These are phyloP conservation scores for Empidonax alnorum DNA, from an alignment of 2,113 vertebrate species.

Conservation along the genomic window DNA sequence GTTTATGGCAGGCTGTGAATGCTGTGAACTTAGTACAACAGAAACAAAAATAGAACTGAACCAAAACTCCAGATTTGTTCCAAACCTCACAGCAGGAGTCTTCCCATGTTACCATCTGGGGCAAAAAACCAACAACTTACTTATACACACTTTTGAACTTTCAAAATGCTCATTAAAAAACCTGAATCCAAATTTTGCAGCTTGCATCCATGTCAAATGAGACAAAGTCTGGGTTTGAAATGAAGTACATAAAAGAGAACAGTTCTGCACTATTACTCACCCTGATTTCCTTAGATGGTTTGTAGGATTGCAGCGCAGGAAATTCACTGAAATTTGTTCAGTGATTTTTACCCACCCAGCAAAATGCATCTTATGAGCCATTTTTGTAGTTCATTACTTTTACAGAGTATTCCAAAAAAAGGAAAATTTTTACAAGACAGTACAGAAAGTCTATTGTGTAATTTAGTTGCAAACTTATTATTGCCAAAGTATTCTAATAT, in stretches of 20 bases:
- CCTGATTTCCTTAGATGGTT: neutral
- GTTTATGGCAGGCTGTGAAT: neutral
- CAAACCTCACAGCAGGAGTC: conserved; percentile 37
- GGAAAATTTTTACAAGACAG: neutral
- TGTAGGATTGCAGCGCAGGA: neutral
- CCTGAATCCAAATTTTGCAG: neutral
- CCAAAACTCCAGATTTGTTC: neutral
- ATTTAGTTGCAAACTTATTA: neutral
- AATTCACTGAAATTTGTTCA: conserved; percentile 6
- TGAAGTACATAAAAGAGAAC: neutral
- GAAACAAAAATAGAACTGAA: conserved; percentile 43
- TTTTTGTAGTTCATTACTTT: neutral
- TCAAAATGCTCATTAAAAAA: neutral
- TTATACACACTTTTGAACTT: conserved; percentile 5
- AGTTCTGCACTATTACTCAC: neutral
- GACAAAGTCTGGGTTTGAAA: neutral
- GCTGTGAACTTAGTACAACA: neutral
- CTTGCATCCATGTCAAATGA: neutral
- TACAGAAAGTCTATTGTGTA: neutral
- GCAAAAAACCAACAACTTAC: neutral
- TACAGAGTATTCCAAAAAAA: neutral
- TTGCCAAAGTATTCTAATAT: neutral
- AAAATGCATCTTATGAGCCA: neutral
- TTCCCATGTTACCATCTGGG: neutral
- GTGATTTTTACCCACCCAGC: neutral